Evolutionary conservation across 2,797 vertebrate species (phyloP), one percentile per base, ranked within the genome.

Genomic region (Neoniphon sammara): DNA sequence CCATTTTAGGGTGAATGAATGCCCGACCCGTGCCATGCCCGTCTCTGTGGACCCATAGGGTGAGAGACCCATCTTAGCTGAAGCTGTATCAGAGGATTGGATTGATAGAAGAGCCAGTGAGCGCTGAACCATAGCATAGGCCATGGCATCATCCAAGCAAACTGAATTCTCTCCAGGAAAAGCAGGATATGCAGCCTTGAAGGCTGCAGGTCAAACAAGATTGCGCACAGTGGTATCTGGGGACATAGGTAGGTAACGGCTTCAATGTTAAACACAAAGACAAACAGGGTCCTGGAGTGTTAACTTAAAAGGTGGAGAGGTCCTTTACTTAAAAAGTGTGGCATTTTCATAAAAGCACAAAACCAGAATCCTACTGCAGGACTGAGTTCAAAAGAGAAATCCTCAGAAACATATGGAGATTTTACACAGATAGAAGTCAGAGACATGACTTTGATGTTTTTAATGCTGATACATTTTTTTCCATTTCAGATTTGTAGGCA

Each of bases 61-160:
- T 77, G 79, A 88, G 83, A 88, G 76, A 80, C 77, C 78, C 57
- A 76, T 77, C 73, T 80, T 47, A 79, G 83, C 76, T 66, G 79
- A 77, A 88, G 75, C 85, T 67, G 77, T 85, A 85, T 66, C 75
- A 61, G 70, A 81, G 87, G 73, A 83, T 65, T 83, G 85, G 79
- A 65, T 86, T 88, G 85, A 92, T 90, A 73, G 75, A 82, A 78
- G 59, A 87, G 75, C 61, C 63, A 77, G 73, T 80, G 84, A 75
- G 70, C 69, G 7, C 85, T 92, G 89, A 91, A 91, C 88, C 87
- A 85, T 91, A 87, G 86, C 80, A 84, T 80, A 82, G 78, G 71
- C 85, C 78, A 85, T 83, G 90, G 86, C 83, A 88, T 86, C 74
- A 83, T 85, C 78, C 75, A 65, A 73, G 75, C 75, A 89, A 90